A percentile compares a stretch with the other conserved stretches of the same genome.
These are phyloP conservation scores for Pardalotus punctatus DNA, from an alignment of 2,113 vertebrate species.

Conservation along the genomic window DNA sequence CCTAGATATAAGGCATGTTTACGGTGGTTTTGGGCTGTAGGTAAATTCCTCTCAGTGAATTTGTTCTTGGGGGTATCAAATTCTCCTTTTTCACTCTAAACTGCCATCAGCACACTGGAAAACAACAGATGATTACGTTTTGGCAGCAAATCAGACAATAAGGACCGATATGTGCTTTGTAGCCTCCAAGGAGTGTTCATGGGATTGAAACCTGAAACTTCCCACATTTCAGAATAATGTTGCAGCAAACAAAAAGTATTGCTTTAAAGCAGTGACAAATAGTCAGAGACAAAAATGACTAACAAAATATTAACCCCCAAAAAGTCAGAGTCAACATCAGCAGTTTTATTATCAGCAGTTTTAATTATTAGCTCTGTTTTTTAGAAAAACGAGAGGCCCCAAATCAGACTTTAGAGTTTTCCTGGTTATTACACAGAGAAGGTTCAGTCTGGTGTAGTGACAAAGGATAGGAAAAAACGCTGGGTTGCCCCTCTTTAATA, in stretches of 20 bases:
- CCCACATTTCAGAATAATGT: background rate
- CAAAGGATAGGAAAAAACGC: background rate
- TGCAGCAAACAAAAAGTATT: background rate
- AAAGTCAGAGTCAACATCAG: background rate
- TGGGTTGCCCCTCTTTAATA: background rate
- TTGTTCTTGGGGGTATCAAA: background rate
- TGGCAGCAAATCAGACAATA: background rate
- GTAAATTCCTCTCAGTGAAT: background rate
- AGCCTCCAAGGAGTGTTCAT: background rate
- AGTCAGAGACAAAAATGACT: background rate
- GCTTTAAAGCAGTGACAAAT: background rate
- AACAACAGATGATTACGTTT: background rate
- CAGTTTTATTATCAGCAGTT: background rate
- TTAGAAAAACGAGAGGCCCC: background rate
- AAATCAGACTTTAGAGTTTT: background rate
- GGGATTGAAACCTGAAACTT: slow-evolving; percentile 27
- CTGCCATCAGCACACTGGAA: background rate
- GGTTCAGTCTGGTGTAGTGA: background rate
- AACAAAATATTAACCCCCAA: background rate
- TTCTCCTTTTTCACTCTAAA: background rate
- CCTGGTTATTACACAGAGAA: background rate
- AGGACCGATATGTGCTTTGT: background rate
- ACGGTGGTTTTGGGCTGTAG: background rate
- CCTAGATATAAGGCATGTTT: background rate
- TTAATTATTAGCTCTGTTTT: background rate